phyloP scores from a whole-genome alignment of 2,888 invertebrate genomes.

The Tuta absoluta region DNA sequence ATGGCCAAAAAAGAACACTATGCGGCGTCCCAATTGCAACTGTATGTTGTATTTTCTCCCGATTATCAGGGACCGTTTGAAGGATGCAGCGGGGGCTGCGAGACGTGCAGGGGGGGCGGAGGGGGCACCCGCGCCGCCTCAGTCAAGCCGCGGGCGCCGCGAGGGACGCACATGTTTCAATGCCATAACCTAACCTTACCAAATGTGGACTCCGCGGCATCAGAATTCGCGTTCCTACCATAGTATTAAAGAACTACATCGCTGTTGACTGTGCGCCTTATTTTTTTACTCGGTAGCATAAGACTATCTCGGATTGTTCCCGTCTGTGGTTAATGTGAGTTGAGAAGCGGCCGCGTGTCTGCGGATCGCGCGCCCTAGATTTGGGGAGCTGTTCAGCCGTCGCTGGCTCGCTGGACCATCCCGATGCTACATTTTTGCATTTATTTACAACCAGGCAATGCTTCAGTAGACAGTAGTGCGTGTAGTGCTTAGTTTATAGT shows the following conservation, averaged over 20 bases:
- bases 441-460: slow-evolving; percentile 62
- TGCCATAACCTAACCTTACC: slow-evolving; percentile 53
- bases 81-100: slow-evolving; percentile 66
- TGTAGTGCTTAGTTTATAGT: slow-evolving; percentile 38
- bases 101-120: slow-evolving; percentile 39
- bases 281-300: slow-evolving; percentile 48
- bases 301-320: slow-evolving; percentile 65
- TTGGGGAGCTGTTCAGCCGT: slow-evolving; percentile 55
- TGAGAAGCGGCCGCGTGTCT: slow-evolving; percentile 57
- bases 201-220: slow-evolving; percentile 69
- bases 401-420: slow-evolving; percentile 51
- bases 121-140: slow-evolving; percentile 55
- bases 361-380: slow-evolving; percentile 74
- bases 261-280: slow-evolving; percentile 65
- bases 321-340: slow-evolving; percentile 77
- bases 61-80: slow-evolving; percentile 75
- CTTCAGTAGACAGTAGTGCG: slow-evolving; percentile 49
- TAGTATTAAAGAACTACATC: slow-evolving; percentile 49
- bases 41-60: slow-evolving; percentile 74
- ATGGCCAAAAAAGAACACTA: slow-evolving; percentile 65
- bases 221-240: slow-evolving; percentile 52
- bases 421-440: slow-evolving; percentile 63
- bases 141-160: slow-evolving; percentile 63
- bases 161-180: slow-evolving; percentile 52
- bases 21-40: slow-evolving; percentile 75